Evolutionary conservation across 2,888 invertebrate species (phyloP), one percentile per base, ranked within the genome.

Genomic region (Meteorus colon): DNA sequence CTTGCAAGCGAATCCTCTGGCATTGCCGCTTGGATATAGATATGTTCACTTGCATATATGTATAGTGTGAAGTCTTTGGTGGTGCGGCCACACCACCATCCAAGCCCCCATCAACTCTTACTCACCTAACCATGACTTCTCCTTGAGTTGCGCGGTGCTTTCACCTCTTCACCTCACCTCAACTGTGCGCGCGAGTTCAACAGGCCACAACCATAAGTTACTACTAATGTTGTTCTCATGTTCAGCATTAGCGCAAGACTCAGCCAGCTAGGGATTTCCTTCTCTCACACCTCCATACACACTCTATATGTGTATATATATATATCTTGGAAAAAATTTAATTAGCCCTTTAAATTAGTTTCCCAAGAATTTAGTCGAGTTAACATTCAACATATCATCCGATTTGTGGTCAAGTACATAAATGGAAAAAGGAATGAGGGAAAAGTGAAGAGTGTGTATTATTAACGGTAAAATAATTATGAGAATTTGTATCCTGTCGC

Each of bases 171-270:
- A 63, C 55, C 60, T 72, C 74, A 74, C 65, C 71, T 67, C 75
- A 74, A 75, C 55, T 8, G 19, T 8, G 19, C 19, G 19, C 55
- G 55, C 67, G 60, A 62, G 68, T 62, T 63, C 59, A 81, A 84
- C 83, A 84, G 83, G 82, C 87, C 85, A 81, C 87, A 85, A 83
- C 88, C 87, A 88, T 89, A 88, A 89, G 86, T 88, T 88, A 87
- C 87, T 84, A 84, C 86, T 89, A 89, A 89, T 89, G 89, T 89
- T 88, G 86, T 88, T 88, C 86, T 85, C 88, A 85, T 88, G 89
- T 89, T 87, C 77, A 69, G 77, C 73, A 45, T 74, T 75, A 68
- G 75, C 70, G 59, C 73, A 65, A 73, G 77, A 41, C n/a, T 76
- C 74, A 55, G 66, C 74, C 76, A 37, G 63, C 41, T 19, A 68